These are phyloP conservation scores for Anas platyrhynchos DNA, from an alignment of 2,113 vertebrate genomes.

Conservation along the genomic window DNA sequence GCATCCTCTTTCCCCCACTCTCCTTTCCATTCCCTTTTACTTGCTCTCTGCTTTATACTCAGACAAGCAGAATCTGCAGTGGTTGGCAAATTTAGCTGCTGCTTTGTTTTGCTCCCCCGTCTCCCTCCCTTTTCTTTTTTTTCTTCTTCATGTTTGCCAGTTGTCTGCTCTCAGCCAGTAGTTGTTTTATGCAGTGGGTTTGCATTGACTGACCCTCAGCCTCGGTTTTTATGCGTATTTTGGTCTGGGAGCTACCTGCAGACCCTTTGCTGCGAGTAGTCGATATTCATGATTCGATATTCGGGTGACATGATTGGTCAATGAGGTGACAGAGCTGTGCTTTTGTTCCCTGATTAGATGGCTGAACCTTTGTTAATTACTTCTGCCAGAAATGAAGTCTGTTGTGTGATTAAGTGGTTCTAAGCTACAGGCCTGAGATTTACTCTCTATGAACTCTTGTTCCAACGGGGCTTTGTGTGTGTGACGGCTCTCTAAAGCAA, in stretches of 20 bases:
- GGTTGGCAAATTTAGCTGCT: not conserved
- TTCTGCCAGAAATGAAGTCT: slow-evolving; percentile 73
- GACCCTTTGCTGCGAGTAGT: not conserved
- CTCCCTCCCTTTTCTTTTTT: not conserved
- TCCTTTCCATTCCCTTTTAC: not conserved
- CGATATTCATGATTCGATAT: slow-evolving; percentile 53
- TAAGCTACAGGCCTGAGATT: slow-evolving; percentile 65
- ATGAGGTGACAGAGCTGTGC: slow-evolving; percentile 52
- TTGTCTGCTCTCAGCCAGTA: not conserved
- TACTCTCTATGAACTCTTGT: slow-evolving; percentile 69
- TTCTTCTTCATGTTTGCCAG: not conserved
- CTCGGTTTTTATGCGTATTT: not conserved
- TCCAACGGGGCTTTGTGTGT: not conserved
- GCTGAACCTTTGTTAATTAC: slow-evolving; percentile 73
- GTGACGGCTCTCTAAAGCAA: not conserved
- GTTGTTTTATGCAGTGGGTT: not conserved
- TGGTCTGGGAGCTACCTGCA: not conserved
- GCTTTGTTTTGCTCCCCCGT: not conserved
- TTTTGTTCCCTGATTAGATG: slow-evolving; percentile 64
- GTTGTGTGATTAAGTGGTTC: slow-evolving; percentile 72
- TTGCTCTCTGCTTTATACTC: not conserved
- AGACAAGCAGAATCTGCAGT: not conserved
- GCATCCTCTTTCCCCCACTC: not conserved
- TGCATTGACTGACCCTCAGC: slow-evolving; percentile 15
- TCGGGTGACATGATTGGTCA: slow-evolving; percentile 56